phyloP scores from a whole-genome alignment of 2,113 vertebrate genomes.

The Malurus alboscapulatus region DNA sequence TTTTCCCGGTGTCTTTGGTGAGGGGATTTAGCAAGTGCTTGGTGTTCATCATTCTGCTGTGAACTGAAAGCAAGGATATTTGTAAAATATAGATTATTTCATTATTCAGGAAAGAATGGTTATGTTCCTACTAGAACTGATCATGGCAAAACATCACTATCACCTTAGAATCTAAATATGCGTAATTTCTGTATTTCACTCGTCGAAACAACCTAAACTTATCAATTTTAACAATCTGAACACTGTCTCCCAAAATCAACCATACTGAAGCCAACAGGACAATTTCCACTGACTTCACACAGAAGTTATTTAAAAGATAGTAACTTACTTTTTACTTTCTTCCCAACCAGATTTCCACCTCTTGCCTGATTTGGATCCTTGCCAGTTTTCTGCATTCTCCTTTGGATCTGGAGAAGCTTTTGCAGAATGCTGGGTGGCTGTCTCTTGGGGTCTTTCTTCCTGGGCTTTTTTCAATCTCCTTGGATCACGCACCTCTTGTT shows the following conservation, averaged over 20 bases:
- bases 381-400: constrained; percentile 83
- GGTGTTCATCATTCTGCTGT: constrained; percentile 82
- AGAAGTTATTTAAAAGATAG: background rate
- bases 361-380: constrained; percentile 80
- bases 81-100: background rate
- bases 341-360: constrained; percentile 96
- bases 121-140: background rate
- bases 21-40: constrained; percentile 75
- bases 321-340: constrained; percentile 91
- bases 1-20: constrained; percentile 84
- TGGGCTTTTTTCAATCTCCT: constrained; percentile 81
- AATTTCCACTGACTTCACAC: background rate
- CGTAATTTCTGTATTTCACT: background rate
- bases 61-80: constrained; percentile 69
- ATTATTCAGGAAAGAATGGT: background rate
- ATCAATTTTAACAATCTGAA: background rate
- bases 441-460: constrained; percentile 82
- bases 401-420: constrained; percentile 80
- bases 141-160: background rate
- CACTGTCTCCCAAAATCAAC: background rate
- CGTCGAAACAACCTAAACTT: background rate
- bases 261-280: background rate
- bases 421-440: constrained; percentile 73
- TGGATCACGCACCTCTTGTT: constrained; percentile 79
- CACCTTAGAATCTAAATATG: background rate